Base-by-base conservation (phyloP, 2,888 invertebrate species). In the Psylliodes chrysocephalus region DNA sequence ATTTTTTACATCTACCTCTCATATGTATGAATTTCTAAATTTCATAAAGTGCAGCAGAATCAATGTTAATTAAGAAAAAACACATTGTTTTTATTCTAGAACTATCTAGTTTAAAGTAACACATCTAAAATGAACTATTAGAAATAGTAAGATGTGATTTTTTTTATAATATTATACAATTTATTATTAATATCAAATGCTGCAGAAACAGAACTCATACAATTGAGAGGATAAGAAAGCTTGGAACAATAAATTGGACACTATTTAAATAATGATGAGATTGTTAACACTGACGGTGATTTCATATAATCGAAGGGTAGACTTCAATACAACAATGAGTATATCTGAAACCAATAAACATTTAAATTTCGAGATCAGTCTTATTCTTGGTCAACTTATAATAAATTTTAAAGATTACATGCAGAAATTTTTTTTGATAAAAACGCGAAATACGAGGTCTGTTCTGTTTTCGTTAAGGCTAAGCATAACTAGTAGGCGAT, bases 301-400 rank as follows among this genome's bases (percentile, higher is more conserved):
- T 44, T 60, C 49, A 40, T 42, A 60, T 47, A 30, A 42, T 40
- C 54, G 44, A 64, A 60, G 17, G 63, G 47, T 59, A 60, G 60
- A 65, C 60, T 64, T 62, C 60, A 65, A 63, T 56, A 64, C 64
- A 63, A 60, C 51, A 64, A 66, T 66, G 69, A 73, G 69, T 70
- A 67, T 68, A 70, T 60, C 71, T 74, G 60, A 14, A 72, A 72
- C 17, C 22, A 35, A 30, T 15, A 44, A 44, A 42, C 22, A 22
- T n/a, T n/a, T n/a, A n/a, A n/a, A n/a, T n/a, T n/a, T n/a, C n/a
- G n/a, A n/a, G n/a, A n/a, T n/a, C n/a, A n/a, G n/a, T n/a, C n/a
- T n/a, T n/a, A n/a, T n/a, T n/a, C n/a, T n/a, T n/a, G n/a, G n/a
- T n/a, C n/a, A n/a, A n/a, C n/a, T n/a, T n/a, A n/a, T n/a, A n/a